Conservation (phyloP, 2,113 vertebrate species). For the Antechinus flavipes region DNA sequence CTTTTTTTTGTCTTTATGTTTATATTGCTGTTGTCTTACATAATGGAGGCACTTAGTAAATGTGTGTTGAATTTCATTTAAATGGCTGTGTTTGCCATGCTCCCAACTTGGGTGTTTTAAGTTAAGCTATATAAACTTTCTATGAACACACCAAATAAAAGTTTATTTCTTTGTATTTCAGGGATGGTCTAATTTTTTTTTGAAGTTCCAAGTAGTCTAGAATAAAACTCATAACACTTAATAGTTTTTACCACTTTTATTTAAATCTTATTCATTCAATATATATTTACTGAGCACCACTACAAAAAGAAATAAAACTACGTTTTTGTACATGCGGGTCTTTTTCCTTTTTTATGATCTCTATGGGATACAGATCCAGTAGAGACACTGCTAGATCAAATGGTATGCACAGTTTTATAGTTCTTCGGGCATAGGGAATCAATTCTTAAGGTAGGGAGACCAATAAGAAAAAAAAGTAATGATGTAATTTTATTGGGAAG, state of each 20-base stretch:
- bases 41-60: not conserved
- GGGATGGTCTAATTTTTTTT: not conserved
- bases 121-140: not conserved
- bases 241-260: not conserved
- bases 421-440: not conserved
- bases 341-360: too few relatives aligned
- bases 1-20: not conserved
- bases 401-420: too few relatives aligned
- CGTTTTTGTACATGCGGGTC: too few relatives aligned
- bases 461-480: not conserved
- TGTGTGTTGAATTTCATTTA: not conserved
- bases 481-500: not conserved
- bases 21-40: not conserved
- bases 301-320: too few relatives aligned
- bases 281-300: not conserved
- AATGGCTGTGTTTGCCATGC: not conserved
- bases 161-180: not conserved
- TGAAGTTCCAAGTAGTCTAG: not conserved
- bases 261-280: not conserved
- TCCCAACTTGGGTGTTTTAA: not conserved
- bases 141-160: not conserved
- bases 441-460: not conserved
- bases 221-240: not conserved
- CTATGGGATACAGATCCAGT: too few relatives aligned
- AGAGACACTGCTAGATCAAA: too few relatives aligned